Evolutionary conservation across 2,888 invertebrate genomes (phyloP).

Genomic region (Clistopyga incitator): DNA sequence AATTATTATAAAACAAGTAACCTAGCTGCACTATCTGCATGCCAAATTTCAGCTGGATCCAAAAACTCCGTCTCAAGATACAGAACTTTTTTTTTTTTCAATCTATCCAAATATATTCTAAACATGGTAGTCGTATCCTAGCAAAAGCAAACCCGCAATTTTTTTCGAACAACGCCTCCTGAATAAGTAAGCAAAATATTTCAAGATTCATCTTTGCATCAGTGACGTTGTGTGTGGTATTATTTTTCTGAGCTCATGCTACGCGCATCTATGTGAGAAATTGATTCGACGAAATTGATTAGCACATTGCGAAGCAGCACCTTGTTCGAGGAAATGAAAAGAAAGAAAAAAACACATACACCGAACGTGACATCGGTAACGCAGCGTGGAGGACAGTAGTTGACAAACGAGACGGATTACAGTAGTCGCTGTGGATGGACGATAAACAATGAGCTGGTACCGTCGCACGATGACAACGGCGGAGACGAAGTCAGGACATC

Average conservation of each 20-base stretch:
- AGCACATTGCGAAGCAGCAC: conserved; percentile 61
- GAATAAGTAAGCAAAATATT: background rate
- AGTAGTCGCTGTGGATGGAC: conserved; percentile 39
- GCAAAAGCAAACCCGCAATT: too few species aligned
- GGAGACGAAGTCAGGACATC: conserved; percentile 54
- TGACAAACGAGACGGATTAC: conserved; percentile 72
- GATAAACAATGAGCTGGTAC: conserved; percentile 56
- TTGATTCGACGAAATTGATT: conserved; percentile 33
- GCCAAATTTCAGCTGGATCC: too few species aligned
- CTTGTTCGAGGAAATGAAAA: conserved; percentile 45
- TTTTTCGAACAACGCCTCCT: too few species aligned
- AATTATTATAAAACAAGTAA: too few species aligned
- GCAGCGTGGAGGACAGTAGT: conserved; percentile 67
- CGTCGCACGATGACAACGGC: conserved; percentile 36
- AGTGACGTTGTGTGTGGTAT: background rate
- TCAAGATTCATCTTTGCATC: background rate
- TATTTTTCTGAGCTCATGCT: background rate
- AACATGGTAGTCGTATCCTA: too few species aligned
- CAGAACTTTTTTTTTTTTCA: too few species aligned
- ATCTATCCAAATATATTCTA: too few species aligned
- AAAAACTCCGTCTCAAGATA: too few species aligned
- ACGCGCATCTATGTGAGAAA: conserved; percentile 7
- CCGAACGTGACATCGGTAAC: conserved; percentile 61
- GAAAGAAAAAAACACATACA: conserved; percentile 42
- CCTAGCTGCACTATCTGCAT: too few species aligned